These are phyloP conservation scores for Brachypteracias leptosomus DNA, from an alignment of 2,113 vertebrate genomes.

Conservation along the genomic window DNA sequence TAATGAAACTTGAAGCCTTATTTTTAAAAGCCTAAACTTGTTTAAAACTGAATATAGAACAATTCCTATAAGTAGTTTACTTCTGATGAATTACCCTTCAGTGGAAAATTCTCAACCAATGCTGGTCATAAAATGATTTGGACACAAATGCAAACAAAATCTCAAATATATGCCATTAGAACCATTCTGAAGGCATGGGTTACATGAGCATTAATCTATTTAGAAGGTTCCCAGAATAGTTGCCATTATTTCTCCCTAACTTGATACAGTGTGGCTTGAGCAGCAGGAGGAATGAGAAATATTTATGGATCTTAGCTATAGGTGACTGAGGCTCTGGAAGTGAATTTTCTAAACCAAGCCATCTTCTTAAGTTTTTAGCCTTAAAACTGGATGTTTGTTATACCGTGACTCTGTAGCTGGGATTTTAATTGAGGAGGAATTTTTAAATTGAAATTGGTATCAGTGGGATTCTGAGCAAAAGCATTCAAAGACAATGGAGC, in stretches of 20 bases:
- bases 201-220: conserved; percentile 18
- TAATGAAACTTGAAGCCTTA: not conserved
- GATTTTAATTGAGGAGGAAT: not conserved
- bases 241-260: not conserved
- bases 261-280: not conserved
- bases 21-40: conserved; percentile 5
- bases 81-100: conserved; percentile 28
- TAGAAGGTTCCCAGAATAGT: conserved; percentile 43
- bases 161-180: not conserved
- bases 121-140: not conserved
- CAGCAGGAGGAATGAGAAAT: not conserved
- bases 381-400: not conserved
- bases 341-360: not conserved
- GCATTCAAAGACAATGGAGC: not conserved
- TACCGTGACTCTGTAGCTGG: not conserved
- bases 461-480: not conserved
- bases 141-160: conserved; percentile 11
- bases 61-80: conserved; percentile 23
- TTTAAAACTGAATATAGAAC: not conserved
- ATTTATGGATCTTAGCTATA: not conserved
- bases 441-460: not conserved
- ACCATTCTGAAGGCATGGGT: not conserved
- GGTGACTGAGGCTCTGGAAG: not conserved
- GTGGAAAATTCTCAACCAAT: not conserved
- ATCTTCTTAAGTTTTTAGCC: not conserved